phyloP scores from a whole-genome alignment of 2,797 vertebrate species.

The Notolepis coatsorum region DNA sequence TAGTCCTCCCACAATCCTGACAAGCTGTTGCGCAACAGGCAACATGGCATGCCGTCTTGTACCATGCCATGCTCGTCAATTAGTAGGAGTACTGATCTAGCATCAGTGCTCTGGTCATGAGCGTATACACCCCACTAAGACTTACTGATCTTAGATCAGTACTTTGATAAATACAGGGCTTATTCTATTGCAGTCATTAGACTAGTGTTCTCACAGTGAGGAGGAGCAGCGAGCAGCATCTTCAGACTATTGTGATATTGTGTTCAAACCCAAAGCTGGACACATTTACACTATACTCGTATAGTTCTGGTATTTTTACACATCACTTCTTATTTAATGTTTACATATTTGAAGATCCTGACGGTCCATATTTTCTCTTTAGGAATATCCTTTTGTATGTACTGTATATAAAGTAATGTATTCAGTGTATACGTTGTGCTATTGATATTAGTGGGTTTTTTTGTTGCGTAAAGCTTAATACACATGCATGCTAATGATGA shows the following conservation, averaged over 20 bases:
- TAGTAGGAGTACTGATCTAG: no score
- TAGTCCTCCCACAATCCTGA: no score
- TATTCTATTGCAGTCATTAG: no score
- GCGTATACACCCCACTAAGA: no score
- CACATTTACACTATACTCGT: slow-evolving; percentile 22
- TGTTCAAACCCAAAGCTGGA: slow-evolving; percentile 1
- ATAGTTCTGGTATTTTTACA: slow-evolving; percentile 59
- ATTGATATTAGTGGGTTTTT: slow-evolving; percentile 46
- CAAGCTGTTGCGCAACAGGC: no score
- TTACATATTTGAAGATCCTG: slow-evolving; percentile 51
- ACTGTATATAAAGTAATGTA: slow-evolving; percentile 43
- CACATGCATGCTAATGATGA: slow-evolving; percentile 64
- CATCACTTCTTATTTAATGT: slow-evolving; percentile 61
- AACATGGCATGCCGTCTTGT: no score
- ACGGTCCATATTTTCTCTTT: slow-evolving; percentile 48
- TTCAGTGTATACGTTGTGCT: slow-evolving; percentile 38
- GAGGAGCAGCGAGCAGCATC: background rate
- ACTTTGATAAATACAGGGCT: no score
- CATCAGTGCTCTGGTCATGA: no score
- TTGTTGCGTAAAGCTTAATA: slow-evolving; percentile 40
- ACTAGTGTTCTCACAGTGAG: background rate
- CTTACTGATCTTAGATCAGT: no score
- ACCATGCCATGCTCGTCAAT: no score
- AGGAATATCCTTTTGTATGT: slow-evolving; percentile 58
- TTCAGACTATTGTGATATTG: background rate